These are phyloP conservation scores for Pogonocichla stellata DNA, from an alignment of 2,113 vertebrate species.

Conservation along the genomic window DNA sequence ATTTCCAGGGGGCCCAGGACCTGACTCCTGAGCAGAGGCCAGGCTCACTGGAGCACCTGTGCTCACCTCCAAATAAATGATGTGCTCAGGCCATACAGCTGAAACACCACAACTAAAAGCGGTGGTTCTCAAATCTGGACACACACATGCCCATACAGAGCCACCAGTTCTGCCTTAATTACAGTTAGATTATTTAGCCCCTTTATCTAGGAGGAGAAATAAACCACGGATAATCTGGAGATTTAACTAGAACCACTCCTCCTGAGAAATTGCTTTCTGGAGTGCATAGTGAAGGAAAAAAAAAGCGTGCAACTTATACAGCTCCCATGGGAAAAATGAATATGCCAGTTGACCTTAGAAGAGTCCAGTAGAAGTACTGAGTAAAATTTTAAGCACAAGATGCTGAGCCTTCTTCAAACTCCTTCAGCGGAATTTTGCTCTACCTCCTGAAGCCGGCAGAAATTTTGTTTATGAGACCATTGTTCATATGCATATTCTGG, in stretches of 20 bases:
- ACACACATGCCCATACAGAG: neutral
- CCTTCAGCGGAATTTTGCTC: neutral
- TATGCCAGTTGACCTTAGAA: neutral
- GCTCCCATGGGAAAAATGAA: neutral
- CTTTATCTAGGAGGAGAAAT: neutral
- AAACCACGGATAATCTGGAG: slow-evolving; percentile 40
- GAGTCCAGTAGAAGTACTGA: neutral
- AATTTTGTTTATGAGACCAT: neutral
- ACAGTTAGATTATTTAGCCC: neutral
- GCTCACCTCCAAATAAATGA: neutral
- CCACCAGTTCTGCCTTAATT: neutral
- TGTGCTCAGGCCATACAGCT: neutral
- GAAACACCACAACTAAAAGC: neutral
- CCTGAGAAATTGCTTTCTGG: slow-evolving; percentile 38
- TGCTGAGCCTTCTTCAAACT: neutral
- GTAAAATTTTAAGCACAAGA: neutral
- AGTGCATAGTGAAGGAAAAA: neutral
- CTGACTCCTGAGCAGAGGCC: neutral
- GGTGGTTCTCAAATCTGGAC: neutral
- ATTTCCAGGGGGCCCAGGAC: neutral
- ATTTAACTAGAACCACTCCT: slow-evolving; percentile 24
- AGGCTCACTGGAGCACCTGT: neutral
- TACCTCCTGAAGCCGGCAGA: neutral
- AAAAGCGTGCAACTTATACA: neutral
- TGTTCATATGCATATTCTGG: neutral